phyloP scores from a whole-genome alignment of 2,113 vertebrate genomes.

The Heterocephalus glaber region DNA sequence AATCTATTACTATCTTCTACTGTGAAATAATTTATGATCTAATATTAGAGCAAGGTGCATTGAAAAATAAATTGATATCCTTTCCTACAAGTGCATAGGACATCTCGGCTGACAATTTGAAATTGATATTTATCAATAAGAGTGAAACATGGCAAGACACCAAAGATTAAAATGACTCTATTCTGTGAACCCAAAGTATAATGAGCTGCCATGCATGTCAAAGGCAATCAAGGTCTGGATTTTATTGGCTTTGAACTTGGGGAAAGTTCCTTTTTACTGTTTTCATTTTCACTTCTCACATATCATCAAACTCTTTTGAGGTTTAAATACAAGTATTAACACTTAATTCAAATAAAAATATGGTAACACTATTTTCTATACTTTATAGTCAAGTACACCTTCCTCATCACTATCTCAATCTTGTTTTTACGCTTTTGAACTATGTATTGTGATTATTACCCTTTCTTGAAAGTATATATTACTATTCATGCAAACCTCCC shows the following conservation, averaged over 20 bases:
- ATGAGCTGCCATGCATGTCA: constrained; percentile 15
- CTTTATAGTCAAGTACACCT: neutral
- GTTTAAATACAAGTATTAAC: neutral
- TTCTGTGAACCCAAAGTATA: constrained; percentile 19
- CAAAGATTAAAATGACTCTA: constrained; percentile 48
- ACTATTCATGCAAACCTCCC: neutral
- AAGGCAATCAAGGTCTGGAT: constrained; percentile 40
- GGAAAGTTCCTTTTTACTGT: neutral
- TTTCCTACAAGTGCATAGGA: constrained; percentile 45
- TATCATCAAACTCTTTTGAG: neutral
- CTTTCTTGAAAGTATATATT: neutral
- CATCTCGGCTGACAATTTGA: constrained; percentile 49
- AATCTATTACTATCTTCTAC: constrained; percentile 52
- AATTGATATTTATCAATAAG: constrained; percentile 66
- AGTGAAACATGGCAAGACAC: constrained; percentile 35
- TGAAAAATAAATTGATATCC: constrained; percentile 71
- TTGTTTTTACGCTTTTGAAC: neutral
- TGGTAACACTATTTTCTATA: neutral
- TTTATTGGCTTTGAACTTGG: constrained; percentile 15
- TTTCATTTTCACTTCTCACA: constrained; percentile 20
- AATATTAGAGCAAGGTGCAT: constrained; percentile 55
- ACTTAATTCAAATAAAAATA: neutral
- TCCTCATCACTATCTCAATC: accelerated
- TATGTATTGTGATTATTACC: neutral
- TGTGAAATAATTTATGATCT: constrained; percentile 70